Percentiles rank a stretch among this genome's conserved stretches.
These are phyloP conservation scores for Caenorhabditis doughertyi DNA, from an alignment of 2,888 invertebrate species.

Conservation along the genomic window DNA sequence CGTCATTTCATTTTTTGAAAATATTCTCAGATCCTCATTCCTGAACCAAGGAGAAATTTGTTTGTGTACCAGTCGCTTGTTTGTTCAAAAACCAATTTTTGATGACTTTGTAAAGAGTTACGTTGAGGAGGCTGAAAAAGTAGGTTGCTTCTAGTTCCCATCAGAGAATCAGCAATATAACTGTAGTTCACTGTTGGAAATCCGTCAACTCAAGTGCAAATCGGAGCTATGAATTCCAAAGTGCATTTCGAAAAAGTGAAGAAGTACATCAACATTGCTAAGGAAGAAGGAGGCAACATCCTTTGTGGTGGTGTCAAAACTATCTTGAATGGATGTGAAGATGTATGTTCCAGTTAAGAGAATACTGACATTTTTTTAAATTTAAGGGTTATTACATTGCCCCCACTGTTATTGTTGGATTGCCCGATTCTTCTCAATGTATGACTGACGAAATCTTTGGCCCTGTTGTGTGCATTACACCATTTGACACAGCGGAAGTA, in stretches of 20 bases:
- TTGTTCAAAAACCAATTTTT: conserved; percentile 84
- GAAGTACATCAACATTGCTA: conserved; percentile 82
- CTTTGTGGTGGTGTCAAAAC: conserved; percentile 83
- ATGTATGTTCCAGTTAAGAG: conserved; percentile 73
- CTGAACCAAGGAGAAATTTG: conserved; percentile 86
- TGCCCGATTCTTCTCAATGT: conserved; percentile 83
- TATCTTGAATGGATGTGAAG: conserved; percentile 82
- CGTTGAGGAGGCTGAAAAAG: conserved; percentile 73
- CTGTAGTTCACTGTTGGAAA: conserved; percentile 75
- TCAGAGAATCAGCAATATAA: background rate
- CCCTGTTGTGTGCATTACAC: conserved; percentile 85
- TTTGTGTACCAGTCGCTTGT: conserved; percentile 85
- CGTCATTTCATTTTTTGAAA: too few relatives aligned
- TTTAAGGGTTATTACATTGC: conserved; percentile 84
- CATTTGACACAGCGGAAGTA: conserved; percentile 76
- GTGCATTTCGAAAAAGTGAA: conserved; percentile 84
- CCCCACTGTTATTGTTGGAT: conserved; percentile 84
- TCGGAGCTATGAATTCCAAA: conserved; percentile 85
- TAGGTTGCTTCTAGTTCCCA: conserved; percentile 8
- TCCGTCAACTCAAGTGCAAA: conserved; percentile 67
- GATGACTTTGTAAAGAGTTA: conserved; percentile 84
- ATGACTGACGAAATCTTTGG: conserved; percentile 86
- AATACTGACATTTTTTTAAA: background rate
- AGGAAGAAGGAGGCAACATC: conserved; percentile 84
- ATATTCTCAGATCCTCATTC: conserved; percentile 85